A percentile compares a stretch with the other conserved stretches of the same genome.
Conservation (phyloP, 1,140 invertebrate species). For the Drosophila carrolli region DNA sequence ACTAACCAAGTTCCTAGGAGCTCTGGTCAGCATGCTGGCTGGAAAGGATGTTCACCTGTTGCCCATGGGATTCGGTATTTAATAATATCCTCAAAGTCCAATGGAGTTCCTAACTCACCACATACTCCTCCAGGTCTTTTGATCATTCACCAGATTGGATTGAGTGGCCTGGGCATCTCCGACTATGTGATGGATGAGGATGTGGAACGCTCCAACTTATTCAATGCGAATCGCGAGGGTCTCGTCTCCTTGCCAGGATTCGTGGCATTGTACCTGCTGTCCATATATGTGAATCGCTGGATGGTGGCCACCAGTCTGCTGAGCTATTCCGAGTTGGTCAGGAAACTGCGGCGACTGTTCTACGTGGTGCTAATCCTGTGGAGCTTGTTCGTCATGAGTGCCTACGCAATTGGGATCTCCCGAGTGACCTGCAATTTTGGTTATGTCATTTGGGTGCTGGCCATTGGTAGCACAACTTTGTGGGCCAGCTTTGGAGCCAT, state of each 20-base stretch:
- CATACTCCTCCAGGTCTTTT: conserved; percentile 85
- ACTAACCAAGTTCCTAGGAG: conserved; percentile 91
- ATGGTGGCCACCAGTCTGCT: conserved; percentile 36
- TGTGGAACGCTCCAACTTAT: conserved; percentile 86
- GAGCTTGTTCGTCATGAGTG: conserved; percentile 17
- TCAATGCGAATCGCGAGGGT: conserved; percentile 96
- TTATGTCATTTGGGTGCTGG: conserved; percentile 55
- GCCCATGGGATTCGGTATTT: conserved; percentile 69
- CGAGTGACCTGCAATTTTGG: conserved; percentile 65
- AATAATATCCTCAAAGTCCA: too few relatives aligned
- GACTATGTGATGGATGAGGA: conserved; percentile 90
- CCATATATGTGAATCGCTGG: conserved; percentile 86
- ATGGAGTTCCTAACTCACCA: too few relatives aligned
- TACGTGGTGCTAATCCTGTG: conserved; percentile 29
- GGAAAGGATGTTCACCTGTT: conserved; percentile 46
- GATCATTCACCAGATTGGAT: conserved; percentile 33
- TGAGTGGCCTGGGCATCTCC: conserved; percentile 86
- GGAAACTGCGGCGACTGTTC: conserved; percentile 31
- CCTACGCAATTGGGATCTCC: conserved; percentile 45
- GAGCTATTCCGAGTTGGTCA: conserved; percentile 47
- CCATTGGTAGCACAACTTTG: conserved; percentile 41
- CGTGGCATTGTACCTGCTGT: conserved; percentile 91
- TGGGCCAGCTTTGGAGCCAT: conserved; percentile 39
- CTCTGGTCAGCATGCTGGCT: conserved; percentile 53
- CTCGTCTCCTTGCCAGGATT: conserved; percentile 94